phyloP scores from a whole-genome alignment of 1,140 invertebrate genomes.

The Eufriesea mexicana region DNA sequence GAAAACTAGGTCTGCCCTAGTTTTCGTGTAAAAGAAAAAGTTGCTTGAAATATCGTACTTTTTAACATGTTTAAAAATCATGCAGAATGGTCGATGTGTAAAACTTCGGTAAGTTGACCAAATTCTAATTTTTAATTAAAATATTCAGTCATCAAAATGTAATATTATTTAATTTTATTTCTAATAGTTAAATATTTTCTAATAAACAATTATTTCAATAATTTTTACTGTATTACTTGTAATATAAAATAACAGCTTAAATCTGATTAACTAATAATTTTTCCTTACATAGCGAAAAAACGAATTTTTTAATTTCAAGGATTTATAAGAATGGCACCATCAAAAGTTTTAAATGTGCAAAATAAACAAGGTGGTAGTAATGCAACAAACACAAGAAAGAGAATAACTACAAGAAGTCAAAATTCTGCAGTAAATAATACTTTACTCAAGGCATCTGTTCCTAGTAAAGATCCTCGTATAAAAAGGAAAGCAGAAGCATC shows the following conservation, averaged over 20 bases:
- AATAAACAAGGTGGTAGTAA: slow-evolving; percentile 76
- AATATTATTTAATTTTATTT: neutral
- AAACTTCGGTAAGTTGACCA: too few relatives aligned
- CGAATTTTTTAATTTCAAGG: slow-evolving; percentile 23
- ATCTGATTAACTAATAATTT: neutral
- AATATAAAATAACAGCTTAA: neutral
- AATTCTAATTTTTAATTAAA: neutral
- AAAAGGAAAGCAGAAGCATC: slow-evolving; percentile 83
- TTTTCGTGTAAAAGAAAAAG: too few relatives aligned
- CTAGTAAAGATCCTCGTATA: slow-evolving; percentile 74
- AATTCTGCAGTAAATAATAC: slow-evolving; percentile 67
- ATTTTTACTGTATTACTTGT: neutral
- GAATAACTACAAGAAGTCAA: slow-evolving; percentile 80
- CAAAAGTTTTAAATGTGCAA: slow-evolving; percentile 80
- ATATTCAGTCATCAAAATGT: neutral
- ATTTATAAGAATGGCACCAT: slow-evolving; percentile 83
- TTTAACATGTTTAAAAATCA: too few relatives aligned
- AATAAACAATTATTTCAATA: neutral
- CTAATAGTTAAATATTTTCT: neutral
- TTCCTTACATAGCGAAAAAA: neutral
- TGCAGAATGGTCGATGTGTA: too few relatives aligned
- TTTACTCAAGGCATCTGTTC: slow-evolving; percentile 60
- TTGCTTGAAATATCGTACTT: too few relatives aligned
- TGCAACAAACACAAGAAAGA: slow-evolving; percentile 71
- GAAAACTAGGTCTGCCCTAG: too few relatives aligned